These are phyloP conservation scores for Sciurus niger DNA, from an alignment of 2,113 vertebrate genomes.

Conservation along the genomic window DNA sequence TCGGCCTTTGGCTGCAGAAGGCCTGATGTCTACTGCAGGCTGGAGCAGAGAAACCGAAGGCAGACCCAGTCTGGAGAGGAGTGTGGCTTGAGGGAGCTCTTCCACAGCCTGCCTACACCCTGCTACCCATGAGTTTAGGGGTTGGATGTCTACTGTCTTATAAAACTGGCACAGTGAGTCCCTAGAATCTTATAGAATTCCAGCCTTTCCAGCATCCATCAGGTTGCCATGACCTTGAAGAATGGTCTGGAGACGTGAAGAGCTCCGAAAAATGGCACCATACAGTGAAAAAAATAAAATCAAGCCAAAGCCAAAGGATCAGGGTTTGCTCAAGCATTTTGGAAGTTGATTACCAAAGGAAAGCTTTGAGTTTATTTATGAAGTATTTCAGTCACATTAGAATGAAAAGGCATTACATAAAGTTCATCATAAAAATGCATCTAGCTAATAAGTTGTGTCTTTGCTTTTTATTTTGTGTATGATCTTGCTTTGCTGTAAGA, in stretches of 20 bases:
- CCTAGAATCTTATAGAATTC: conserved; percentile 31
- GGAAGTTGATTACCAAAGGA: neutral
- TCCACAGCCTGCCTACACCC: neutral
- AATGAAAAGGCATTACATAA: conserved; percentile 18
- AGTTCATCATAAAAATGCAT: neutral
- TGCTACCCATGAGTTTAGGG: neutral
- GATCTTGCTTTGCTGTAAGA: conserved; percentile 39
- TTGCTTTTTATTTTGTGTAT: conserved; percentile 27
- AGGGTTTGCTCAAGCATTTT: neutral
- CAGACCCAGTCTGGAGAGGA: neutral
- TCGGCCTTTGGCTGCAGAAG: neutral
- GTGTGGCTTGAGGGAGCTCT: neutral
- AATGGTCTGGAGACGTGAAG: conserved; percentile 7
- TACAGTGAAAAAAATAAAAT: neutral
- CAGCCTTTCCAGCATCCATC: neutral
- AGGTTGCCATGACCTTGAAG: conserved; percentile 29
- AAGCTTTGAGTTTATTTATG: conserved; percentile 13
- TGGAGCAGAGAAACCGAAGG: neutral
- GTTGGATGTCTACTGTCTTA: neutral
- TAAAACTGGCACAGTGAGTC: neutral
- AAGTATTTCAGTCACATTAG: conserved; percentile 31
- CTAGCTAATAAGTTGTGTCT: neutral
- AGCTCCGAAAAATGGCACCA: neutral
- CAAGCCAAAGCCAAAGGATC: neutral
- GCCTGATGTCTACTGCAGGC: neutral